Conservation (phyloP, 2,888 invertebrate species). For the Nysson spinosus region DNA sequence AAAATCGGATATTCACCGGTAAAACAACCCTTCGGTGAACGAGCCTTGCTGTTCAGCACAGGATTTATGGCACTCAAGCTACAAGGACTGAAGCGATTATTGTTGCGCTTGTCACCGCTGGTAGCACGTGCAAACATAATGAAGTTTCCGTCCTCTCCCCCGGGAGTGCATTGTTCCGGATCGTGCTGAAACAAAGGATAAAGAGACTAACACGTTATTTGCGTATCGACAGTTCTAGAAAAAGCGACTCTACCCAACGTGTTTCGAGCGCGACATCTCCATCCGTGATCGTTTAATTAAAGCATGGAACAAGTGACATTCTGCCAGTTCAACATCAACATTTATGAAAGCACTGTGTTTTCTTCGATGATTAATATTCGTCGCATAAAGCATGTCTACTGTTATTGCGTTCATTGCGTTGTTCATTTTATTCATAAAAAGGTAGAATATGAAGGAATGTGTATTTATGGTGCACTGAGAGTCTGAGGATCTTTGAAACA, state of each 20-base stretch:
- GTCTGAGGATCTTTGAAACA: too few species aligned
- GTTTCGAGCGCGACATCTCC: background rate
- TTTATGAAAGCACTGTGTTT: too few species aligned
- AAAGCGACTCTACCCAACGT: conserved; percentile 6
- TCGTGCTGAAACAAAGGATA: conserved; percentile 85
- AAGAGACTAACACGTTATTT: conserved; percentile 19
- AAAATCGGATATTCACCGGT: conserved; percentile 81
- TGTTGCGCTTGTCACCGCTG: conserved; percentile 98
- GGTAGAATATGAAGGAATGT: too few species aligned
- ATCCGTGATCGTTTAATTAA: background rate
- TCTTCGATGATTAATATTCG: too few species aligned
- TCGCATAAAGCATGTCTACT: too few species aligned
- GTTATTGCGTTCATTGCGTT: too few species aligned
- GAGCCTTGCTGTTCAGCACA: conserved; percentile 93
- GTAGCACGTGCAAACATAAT: conserved; percentile 99
- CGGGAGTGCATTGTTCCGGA: conserved; percentile 95
- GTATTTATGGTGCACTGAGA: too few species aligned
- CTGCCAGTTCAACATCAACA: too few species aligned
- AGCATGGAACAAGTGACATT: too few species aligned
- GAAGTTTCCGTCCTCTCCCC: conserved; percentile 97
- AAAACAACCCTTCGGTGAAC: conserved; percentile 94
- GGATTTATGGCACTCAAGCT: conserved; percentile 95
- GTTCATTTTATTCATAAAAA: too few species aligned
- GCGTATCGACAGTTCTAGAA: conserved; percentile 39
- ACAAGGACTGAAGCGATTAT: conserved; percentile 95